A percentile compares a stretch with the other conserved stretches of the same genome.
These are phyloP conservation scores for Calyptommatus sinebrachiatus DNA, from an alignment of 2,113 vertebrate genomes.

Conservation along the genomic window DNA sequence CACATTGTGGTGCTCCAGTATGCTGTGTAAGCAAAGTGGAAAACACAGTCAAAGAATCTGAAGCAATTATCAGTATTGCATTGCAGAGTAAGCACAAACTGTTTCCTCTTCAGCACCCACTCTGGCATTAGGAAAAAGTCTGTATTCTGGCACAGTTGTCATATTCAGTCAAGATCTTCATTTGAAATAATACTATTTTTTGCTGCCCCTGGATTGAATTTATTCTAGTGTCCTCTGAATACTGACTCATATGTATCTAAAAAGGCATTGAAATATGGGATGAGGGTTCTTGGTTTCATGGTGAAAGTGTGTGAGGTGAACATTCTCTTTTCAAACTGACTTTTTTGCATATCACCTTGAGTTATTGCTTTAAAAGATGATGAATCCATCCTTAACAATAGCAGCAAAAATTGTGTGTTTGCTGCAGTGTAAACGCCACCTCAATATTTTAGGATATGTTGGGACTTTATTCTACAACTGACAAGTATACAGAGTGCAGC, in stretches of 20 bases:
- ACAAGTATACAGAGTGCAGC: not conserved
- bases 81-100: not conserved
- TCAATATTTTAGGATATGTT: not conserved
- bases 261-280: not conserved
- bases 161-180: not conserved
- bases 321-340: not conserved
- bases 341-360: not conserved
- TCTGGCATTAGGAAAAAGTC: not conserved
- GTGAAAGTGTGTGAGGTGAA: not conserved
- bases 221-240: not conserved
- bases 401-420: not conserved
- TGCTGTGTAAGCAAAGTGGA: constrained; percentile 11
- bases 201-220: not conserved
- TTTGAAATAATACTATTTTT: not conserved
- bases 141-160: not conserved
- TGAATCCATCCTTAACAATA: not conserved
- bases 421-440: not conserved
- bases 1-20: constrained; percentile 1
- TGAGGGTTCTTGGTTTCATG: not conserved
- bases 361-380: not conserved
- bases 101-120: not conserved
- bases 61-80: constrained; percentile 10
- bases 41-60: not conserved
- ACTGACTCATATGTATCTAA: not conserved
- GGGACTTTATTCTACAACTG: too few species aligned